Conservation (phyloP, 1,140 invertebrate species). For the Drosophila hydei region DNA sequence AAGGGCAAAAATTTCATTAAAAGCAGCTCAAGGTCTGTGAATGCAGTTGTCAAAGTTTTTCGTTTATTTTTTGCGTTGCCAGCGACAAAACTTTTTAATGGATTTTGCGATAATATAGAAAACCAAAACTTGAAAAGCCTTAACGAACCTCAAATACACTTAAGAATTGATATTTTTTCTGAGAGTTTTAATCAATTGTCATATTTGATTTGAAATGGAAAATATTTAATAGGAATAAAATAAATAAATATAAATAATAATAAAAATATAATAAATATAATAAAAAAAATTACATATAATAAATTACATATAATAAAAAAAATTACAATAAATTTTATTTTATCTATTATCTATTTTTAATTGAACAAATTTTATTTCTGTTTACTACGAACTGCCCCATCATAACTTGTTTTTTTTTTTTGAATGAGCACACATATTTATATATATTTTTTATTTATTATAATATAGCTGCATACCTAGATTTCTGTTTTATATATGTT, state of each 20-base stretch:
- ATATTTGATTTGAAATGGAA: not conserved
- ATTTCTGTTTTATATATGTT: too few relatives aligned
- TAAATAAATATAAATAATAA: not conserved
- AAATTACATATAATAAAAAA: too few relatives aligned
- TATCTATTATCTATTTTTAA: too few relatives aligned
- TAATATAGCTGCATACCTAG: too few relatives aligned
- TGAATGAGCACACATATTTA: too few relatives aligned
- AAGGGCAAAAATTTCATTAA: conserved; percentile 66
- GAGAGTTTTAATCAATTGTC: not conserved
- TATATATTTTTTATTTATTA: too few relatives aligned
- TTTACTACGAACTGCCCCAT: too few relatives aligned
- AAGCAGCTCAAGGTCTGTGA: conserved; percentile 71
- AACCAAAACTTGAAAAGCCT: conserved; percentile 32
- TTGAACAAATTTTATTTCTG: too few relatives aligned
- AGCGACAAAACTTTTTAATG: conserved; percentile 69
- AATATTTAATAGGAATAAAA: not conserved
- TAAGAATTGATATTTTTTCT: conserved; percentile 9
- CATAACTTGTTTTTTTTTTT: too few relatives aligned
- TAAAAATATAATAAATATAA: not conserved
- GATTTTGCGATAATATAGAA: conserved; percentile 54
- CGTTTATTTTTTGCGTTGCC: conserved; percentile 28
- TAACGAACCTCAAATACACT: conserved; percentile 33
- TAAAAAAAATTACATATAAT: too few relatives aligned
- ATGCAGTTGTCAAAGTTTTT: conserved; percentile 67
- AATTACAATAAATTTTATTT: too few relatives aligned